Evolutionary conservation across 1,140 invertebrate genomes (phyloP).

Genomic region (Paracyclopina nana): DNA sequence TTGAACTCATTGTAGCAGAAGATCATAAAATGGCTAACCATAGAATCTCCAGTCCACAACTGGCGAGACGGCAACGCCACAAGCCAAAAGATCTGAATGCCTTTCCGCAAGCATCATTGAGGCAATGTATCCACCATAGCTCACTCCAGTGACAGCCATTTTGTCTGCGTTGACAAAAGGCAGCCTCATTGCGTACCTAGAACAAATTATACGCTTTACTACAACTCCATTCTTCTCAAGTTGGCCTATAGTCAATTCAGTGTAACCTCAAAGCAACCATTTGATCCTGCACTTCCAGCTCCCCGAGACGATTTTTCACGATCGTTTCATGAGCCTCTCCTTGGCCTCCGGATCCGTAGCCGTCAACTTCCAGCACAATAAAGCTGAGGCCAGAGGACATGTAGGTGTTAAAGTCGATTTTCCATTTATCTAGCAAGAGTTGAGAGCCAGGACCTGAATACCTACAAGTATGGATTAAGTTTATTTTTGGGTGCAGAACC

Average conservation of each 20-base stretch:
- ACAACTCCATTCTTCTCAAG: too few relatives aligned
- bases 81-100: neutral
- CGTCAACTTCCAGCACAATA: constrained; percentile 9
- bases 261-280: neutral
- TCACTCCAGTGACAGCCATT: neutral
- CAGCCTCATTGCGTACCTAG: too few relatives aligned
- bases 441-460: constrained; percentile 11
- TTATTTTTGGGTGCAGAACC: neutral
- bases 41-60: constrained; percentile 6
- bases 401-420: constrained; percentile 1
- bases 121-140: constrained; percentile 1
- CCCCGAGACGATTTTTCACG: constrained; percentile 3
- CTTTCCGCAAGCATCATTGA: neutral
- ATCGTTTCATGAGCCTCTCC: neutral
- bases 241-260: neutral
- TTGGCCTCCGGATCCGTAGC: neutral
- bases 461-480: neutral
- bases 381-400: neutral
- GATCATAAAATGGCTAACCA: neutral
- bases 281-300: constrained; percentile 9
- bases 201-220: too few relatives aligned
- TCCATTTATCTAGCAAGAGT: constrained; percentile 5
- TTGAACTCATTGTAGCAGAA: neutral
- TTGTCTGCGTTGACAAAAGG: neutral
- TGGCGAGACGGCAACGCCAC: neutral